These are phyloP conservation scores for Mya arenaria DNA, from an alignment of 1,140 invertebrate species.

Conservation along the genomic window DNA sequence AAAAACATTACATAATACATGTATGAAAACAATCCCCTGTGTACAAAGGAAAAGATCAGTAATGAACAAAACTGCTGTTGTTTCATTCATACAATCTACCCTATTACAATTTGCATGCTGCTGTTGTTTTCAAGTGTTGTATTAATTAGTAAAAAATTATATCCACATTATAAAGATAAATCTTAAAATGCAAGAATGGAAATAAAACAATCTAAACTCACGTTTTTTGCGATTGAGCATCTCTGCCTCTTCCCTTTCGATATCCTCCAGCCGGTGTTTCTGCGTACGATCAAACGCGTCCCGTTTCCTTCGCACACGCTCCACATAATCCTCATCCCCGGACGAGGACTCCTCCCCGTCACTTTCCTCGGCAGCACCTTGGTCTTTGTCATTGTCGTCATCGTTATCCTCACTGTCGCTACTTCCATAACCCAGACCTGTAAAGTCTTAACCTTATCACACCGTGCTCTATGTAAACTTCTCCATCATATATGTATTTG, in stretches of 20 bases:
- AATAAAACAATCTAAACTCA: no score
- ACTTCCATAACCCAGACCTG: slow-evolving; percentile 75
- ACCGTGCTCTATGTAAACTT: no score
- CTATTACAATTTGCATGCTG: no score
- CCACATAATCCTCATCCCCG: slow-evolving; percentile 68
- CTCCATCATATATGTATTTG: no score
- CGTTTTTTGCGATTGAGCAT: slow-evolving; percentile 29
- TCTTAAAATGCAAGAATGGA: no score
- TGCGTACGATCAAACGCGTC: slow-evolving; percentile 61
- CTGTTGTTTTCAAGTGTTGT: no score
- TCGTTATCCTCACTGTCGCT: slow-evolving; percentile 63
- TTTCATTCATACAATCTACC: no score
- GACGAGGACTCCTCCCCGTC: slow-evolving; percentile 31
- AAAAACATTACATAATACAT: no score
- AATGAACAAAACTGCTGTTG: no score
- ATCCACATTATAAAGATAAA: background rate
- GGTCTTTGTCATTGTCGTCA: slow-evolving; percentile 54
- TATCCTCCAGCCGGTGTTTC: slow-evolving; percentile 35
- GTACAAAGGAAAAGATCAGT: no score
- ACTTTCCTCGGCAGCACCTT: slow-evolving; percentile 41
- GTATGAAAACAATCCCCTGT: no score
- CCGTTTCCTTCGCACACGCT: slow-evolving; percentile 68
- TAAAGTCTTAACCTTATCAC: background rate
- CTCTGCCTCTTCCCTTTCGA: slow-evolving; percentile 43
- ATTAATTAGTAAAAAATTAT: no score